Conservation (phyloP, 2,113 vertebrate species). For the Myrmophylax atrothorax region DNA sequence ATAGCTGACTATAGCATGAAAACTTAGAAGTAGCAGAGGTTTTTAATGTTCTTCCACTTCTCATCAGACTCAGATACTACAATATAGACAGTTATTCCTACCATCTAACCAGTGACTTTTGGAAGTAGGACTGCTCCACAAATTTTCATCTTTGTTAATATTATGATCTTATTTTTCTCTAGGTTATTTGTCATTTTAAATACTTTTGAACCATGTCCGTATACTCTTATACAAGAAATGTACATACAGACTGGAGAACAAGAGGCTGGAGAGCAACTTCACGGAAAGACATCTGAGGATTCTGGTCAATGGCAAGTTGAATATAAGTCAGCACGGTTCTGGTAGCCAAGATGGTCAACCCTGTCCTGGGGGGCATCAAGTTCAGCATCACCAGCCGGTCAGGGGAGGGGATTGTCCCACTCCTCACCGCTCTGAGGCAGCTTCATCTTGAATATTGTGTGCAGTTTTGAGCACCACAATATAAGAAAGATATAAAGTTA, state of each 20-base stretch:
- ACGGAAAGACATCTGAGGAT: background rate
- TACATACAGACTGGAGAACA: fast-evolving
- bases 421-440: background rate
- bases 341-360: background rate
- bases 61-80: background rate
- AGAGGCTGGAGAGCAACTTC: background rate
- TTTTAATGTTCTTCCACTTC: background rate
- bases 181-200: background rate
- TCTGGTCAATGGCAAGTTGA: background rate
- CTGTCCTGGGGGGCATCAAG: background rate
- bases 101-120: background rate
- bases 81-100: background rate
- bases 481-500: background rate
- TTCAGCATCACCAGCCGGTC: background rate
- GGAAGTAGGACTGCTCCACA: background rate
- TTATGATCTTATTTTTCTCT: background rate
- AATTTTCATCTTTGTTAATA: background rate
- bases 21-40: background rate
- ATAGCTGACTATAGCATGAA: background rate
- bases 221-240: background rate
- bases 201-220: background rate
- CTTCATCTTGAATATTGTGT: background rate
- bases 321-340: background rate
- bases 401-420: background rate
- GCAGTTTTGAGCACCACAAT: background rate